These are phyloP conservation scores for Yponomeuta malinellus DNA, from an alignment of 2,888 invertebrate species.

Conservation along the genomic window DNA sequence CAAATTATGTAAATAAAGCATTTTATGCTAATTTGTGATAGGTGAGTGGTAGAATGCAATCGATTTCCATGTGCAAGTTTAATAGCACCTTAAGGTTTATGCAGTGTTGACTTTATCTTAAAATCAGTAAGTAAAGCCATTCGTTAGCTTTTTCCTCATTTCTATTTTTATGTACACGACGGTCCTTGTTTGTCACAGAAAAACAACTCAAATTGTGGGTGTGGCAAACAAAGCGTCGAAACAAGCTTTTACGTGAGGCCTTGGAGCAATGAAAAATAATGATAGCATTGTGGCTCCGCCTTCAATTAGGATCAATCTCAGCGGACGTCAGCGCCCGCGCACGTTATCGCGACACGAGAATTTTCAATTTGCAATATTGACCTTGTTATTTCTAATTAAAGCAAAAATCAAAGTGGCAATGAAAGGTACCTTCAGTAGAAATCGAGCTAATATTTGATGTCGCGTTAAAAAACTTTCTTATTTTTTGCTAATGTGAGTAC, in stretches of 20 bases:
- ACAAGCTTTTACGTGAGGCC: not conserved
- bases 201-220: conserved; percentile 1
- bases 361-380: conserved; percentile 34
- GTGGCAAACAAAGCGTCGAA: not conserved
- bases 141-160: not conserved
- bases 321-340: conserved; percentile 29
- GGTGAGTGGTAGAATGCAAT: too few species aligned
- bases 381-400: conserved; percentile 18
- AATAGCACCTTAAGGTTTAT: too few species aligned
- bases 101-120: too few species aligned
- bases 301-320: conserved; percentile 37
- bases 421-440: not conserved
- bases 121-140: too few species aligned
- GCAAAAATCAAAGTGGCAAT: conserved; percentile 9
- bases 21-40: too few species aligned
- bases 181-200: not conserved
- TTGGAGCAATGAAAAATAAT: conserved; percentile 8
- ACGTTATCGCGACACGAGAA: conserved; percentile 29
- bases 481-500: not conserved
- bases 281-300: conserved; percentile 5
- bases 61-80: too few species aligned
- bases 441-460: conserved; percentile 5
- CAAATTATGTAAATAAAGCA: too few species aligned
- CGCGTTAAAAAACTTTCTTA: not conserved
- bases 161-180: not conserved